Evolutionary conservation across 2,113 vertebrate genomes (phyloP).

Genomic region (Indicator maculatus): DNA sequence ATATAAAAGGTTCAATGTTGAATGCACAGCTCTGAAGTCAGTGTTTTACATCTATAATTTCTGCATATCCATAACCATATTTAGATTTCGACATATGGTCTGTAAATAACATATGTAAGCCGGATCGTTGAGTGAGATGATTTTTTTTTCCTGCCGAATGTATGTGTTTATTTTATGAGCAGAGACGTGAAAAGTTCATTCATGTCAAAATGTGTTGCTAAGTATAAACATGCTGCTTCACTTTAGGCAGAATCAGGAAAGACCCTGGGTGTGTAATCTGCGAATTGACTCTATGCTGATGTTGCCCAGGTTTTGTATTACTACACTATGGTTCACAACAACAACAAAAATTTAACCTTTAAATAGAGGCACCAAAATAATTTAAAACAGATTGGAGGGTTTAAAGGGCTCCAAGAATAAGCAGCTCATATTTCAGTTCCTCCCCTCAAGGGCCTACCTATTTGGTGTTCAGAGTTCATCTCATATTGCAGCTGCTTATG

Average conservation of each 20-base stretch:
- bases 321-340: slow-evolving; percentile 60
- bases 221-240: slow-evolving; percentile 72
- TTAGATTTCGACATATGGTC: slow-evolving; percentile 52
- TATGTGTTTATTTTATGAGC: slow-evolving; percentile 72
- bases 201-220: slow-evolving; percentile 69
- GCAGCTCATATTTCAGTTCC: slow-evolving; percentile 70
- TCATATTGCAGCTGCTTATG: slow-evolving; percentile 67
- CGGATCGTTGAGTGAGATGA: slow-evolving; percentile 39
- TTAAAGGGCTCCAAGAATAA: slow-evolving; percentile 70
- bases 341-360: slow-evolving; percentile 74
- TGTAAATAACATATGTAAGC: slow-evolving; percentile 57
- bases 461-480: slow-evolving; percentile 72
- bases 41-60: slow-evolving; percentile 48
- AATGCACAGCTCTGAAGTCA: neutral
- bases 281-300: slow-evolving; percentile 68
- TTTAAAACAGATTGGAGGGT: slow-evolving; percentile 76
- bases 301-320: slow-evolving; percentile 61
- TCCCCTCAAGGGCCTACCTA: slow-evolving; percentile 63
- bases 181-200: slow-evolving; percentile 74
- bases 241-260: slow-evolving; percentile 68
- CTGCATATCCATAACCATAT: slow-evolving; percentile 40
- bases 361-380: slow-evolving; percentile 75
- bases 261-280: slow-evolving; percentile 67
- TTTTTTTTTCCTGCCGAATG: slow-evolving; percentile 53
- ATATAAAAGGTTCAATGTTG: neutral